Percentiles rank a stretch among this genome's conserved stretches.
Evolutionary conservation across 2,888 invertebrate species (phyloP).

Genomic region (Ceramica pisi): DNA sequence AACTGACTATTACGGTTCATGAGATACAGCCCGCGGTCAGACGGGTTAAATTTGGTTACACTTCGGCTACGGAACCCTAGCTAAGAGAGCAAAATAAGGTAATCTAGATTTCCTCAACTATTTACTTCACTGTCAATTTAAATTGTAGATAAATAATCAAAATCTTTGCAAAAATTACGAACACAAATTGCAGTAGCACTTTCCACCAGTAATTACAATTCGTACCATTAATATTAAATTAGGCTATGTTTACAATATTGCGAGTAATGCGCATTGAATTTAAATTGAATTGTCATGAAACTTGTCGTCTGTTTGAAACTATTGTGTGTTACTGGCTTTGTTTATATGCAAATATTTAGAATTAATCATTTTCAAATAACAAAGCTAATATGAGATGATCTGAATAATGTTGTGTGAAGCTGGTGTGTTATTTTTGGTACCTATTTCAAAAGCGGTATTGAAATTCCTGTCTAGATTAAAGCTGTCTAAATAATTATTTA

Average conservation of each 20-base stretch:
- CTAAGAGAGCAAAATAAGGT: too few species aligned
- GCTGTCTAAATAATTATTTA: neutral
- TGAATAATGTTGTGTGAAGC: conserved; percentile 6
- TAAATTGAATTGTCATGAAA: conserved; percentile 46
- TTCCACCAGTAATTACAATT: conserved; percentile 27
- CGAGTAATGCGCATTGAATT: conserved; percentile 30
- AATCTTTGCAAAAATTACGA: neutral
- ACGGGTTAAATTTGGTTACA: too few species aligned
- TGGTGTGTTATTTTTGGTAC: neutral
- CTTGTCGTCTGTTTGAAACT: conserved; percentile 9
- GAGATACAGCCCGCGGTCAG: too few species aligned
- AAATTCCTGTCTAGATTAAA: neutral
- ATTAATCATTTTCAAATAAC: conserved; percentile 31
- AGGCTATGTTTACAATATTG: conserved; percentile 19
- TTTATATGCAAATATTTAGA: conserved; percentile 32
- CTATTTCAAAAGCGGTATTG: neutral
- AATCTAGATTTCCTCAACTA: too few species aligned
- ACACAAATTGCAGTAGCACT: neutral
- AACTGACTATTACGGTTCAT: too few species aligned
- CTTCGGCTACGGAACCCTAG: too few species aligned
- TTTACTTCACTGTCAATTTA: neutral
- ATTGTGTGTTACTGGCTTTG: conserved; percentile 27
- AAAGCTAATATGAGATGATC: conserved; percentile 24
- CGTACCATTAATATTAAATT: conserved; percentile 32
- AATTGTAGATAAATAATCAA: neutral